Evolutionary conservation across 1,140 invertebrate species (phyloP).

Genomic region (Agrilus planipennis): DNA sequence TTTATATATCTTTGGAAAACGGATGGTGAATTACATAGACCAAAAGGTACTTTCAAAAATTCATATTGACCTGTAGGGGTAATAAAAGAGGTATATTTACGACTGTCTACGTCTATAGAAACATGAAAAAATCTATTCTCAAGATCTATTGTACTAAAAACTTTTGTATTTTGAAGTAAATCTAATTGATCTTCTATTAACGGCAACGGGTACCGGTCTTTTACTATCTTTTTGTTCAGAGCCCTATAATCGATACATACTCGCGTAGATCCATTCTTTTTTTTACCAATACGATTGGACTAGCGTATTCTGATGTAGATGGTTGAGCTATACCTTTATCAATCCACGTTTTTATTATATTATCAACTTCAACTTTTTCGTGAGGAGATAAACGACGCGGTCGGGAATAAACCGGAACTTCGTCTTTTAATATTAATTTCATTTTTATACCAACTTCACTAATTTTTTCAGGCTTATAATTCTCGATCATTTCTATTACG

Average conservation of each 20-base stretch:
- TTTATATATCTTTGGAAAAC: conserved; percentile 6
- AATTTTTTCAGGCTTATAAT: no score
- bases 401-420: conserved; percentile 19
- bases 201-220: conserved; percentile 2
- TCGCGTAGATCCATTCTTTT: conserved; percentile 32
- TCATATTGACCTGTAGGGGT: conserved; percentile 5
- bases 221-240: not conserved
- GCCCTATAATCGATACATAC: not conserved
- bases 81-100: conserved; percentile 2
- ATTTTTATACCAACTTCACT: no score
- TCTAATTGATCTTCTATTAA: conserved; percentile 7
- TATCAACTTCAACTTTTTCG: conserved; percentile 21
- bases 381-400: conserved; percentile 20
- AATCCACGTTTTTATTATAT: conserved; percentile 25
- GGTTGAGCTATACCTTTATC: conserved; percentile 18
- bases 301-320: conserved; percentile 30
- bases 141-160: not conserved
- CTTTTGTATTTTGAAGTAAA: not conserved
- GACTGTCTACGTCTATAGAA: not conserved
- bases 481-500: no score
- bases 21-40: conserved; percentile 6
- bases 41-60: conserved; percentile 5
- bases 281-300: conserved; percentile 32
- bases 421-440: conserved; percentile 2
- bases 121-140: not conserved